Conservation (phyloP, 2,888 invertebrate species). For the Chloroclysta siterata region DNA sequence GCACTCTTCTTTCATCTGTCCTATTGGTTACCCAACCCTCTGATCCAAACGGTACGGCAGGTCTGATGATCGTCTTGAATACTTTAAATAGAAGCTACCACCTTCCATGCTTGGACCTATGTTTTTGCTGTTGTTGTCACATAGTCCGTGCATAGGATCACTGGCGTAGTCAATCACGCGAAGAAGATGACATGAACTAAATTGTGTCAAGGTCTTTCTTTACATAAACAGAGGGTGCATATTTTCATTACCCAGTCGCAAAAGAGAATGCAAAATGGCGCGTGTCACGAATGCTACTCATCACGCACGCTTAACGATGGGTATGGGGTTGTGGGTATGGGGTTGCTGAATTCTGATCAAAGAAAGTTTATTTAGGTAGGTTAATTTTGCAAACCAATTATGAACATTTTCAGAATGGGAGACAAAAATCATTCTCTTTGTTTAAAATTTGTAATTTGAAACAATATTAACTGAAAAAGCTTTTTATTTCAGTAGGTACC, state of each 20-base stretch:
- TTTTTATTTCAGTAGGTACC: too few relatives aligned
- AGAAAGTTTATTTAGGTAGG: neutral
- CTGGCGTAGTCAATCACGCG: neutral
- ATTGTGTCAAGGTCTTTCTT: slow-evolving; percentile 32
- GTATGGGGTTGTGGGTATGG: too few relatives aligned
- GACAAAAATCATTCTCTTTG: too few relatives aligned
- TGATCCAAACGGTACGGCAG: too few relatives aligned
- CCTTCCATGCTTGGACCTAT: neutral
- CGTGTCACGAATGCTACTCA: slow-evolving; percentile 21
- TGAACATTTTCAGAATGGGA: too few relatives aligned
- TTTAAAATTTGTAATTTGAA: too few relatives aligned
- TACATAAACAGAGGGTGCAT: slow-evolving; percentile 37
- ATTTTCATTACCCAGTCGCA: slow-evolving; percentile 36
- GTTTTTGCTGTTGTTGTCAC: neutral
- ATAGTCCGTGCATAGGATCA: neutral
- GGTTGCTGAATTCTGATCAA: neutral
- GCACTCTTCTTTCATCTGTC: too few relatives aligned
- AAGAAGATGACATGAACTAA: neutral
- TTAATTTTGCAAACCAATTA: neutral
- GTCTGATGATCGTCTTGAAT: too few relatives aligned
- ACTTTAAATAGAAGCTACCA: neutral
- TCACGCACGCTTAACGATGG: slow-evolving; percentile 18
- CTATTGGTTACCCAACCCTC: too few relatives aligned
- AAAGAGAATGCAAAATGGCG: slow-evolving; percentile 36
- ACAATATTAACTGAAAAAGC: too few relatives aligned